These are phyloP conservation scores for Oikopleura dioica DNA, from an alignment of 23 tunicate species.

Conservation along the genomic window DNA sequence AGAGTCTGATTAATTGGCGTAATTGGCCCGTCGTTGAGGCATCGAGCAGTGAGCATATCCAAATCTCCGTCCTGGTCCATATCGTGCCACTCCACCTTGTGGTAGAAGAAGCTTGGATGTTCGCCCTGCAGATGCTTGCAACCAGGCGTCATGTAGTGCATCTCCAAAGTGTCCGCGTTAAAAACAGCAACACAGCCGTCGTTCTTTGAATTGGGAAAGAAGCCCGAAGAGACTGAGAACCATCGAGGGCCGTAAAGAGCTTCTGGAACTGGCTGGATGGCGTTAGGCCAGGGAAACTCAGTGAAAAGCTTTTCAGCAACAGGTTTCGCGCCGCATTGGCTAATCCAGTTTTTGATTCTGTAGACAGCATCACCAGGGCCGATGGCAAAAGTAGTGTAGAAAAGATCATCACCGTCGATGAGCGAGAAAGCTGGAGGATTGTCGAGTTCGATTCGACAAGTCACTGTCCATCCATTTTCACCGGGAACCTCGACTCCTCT, in stretches of 20 bases:
- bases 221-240: background rate
- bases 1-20: background rate
- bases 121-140: background rate
- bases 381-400: background rate
- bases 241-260: background rate
- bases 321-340: background rate
- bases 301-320: background rate
- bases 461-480: constrained; percentile 4
- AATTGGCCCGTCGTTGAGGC: constrained; percentile 2
- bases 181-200: constrained; percentile 8
- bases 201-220: background rate
- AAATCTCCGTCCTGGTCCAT: constrained; percentile 49
- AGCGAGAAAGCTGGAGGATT: background rate
- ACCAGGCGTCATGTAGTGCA: constrained; percentile 1
- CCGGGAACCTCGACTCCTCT: background rate
- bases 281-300: background rate
- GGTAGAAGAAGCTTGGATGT: constrained; percentile 32
- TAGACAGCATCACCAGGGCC: background rate
- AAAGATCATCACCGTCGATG: background rate
- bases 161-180: background rate
- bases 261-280: constrained; percentile 6
- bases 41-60: constrained; percentile 49
- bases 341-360: background rate
- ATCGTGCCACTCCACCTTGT: constrained; percentile 71
- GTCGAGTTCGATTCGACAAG: background rate